These are phyloP conservation scores for Ips typographus DNA, from an alignment of 1,140 invertebrate species.

Conservation along the genomic window DNA sequence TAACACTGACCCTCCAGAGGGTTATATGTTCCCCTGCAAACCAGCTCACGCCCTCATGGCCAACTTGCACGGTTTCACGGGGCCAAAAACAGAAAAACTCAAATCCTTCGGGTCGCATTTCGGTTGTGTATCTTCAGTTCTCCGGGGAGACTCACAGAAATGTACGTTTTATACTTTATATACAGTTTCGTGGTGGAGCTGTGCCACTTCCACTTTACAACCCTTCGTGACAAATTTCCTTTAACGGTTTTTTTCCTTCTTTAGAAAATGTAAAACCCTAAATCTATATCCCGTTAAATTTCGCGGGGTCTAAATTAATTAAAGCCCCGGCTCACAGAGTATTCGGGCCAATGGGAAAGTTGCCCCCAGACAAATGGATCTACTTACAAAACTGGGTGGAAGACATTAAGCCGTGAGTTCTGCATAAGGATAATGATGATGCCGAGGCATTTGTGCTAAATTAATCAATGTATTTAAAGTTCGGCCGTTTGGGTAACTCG, in stretches of 20 bases:
- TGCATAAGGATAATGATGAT: conserved; percentile 35
- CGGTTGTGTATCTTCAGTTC: conserved; percentile 2
- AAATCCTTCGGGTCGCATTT: conserved; percentile 11
- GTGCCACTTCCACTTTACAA: conserved; percentile 3
- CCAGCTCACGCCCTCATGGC: not conserved
- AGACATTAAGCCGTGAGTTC: conserved; percentile 34
- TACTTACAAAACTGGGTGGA: conserved; percentile 33
- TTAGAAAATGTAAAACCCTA: not conserved
- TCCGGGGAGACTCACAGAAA: not conserved
- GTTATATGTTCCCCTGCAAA: no score
- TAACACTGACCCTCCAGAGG: no score
- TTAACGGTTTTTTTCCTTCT: not conserved
- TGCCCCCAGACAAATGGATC: conserved; percentile 32
- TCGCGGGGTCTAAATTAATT: conserved; percentile 24
- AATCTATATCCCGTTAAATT: conserved; percentile 13
- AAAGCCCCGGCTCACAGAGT: conserved; percentile 25
- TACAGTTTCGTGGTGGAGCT: not conserved
- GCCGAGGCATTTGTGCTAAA: conserved; percentile 26
- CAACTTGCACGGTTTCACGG: not conserved
- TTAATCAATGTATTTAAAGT: conserved; percentile 35
- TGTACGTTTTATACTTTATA: conserved; percentile 16
- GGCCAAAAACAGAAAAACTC: conserved; percentile 3
- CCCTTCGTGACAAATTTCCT: not conserved
- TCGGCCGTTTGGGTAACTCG: conserved; percentile 8
- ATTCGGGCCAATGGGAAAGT: conserved; percentile 30